phyloP scores from a whole-genome alignment of 2,888 invertebrate genomes.

The Zhengitettix transpicula region DNA sequence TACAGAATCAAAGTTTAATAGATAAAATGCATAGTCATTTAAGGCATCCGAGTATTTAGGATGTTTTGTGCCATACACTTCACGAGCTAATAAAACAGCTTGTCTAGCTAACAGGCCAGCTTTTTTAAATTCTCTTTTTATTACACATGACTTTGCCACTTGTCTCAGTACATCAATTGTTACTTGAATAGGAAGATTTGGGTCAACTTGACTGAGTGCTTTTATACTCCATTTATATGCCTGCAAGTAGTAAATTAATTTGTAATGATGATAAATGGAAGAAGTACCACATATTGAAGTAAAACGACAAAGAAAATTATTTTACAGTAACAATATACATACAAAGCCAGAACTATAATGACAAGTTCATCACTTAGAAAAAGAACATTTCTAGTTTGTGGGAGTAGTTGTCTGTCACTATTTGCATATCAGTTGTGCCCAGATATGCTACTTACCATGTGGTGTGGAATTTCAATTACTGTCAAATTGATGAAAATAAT shows the following conservation, averaged over 20 bases:
- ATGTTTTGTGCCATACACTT: conserved; percentile 35
- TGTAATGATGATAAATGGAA: too few relatives aligned
- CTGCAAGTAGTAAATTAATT: conserved; percentile 19
- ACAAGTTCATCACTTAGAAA: too few relatives aligned
- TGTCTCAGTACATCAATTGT: conserved; percentile 70
- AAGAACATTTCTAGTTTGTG: too few relatives aligned
- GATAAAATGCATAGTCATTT: conserved; percentile 78
- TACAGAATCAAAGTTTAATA: conserved; percentile 76
- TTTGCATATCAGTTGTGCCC: too few relatives aligned
- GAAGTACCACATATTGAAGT: too few relatives aligned
- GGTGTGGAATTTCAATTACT: too few relatives aligned
- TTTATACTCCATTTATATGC: conserved; percentile 59
- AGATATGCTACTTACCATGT: too few relatives aligned
- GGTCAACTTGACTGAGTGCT: conserved; percentile 50
- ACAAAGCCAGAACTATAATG: too few relatives aligned
- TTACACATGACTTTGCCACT: conserved; percentile 77
- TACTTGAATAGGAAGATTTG: conserved; percentile 41
- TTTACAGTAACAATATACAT: too few relatives aligned
- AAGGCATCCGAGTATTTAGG: conserved; percentile 72
- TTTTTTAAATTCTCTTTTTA: conserved; percentile 66
- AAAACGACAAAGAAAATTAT: too few relatives aligned
- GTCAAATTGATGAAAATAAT: too few relatives aligned
- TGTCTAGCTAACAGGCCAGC: conserved; percentile 71
- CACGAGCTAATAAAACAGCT: conserved; percentile 54
- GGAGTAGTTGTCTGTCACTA: too few relatives aligned